A percentile compares a stretch with the other conserved stretches of the same genome.
Evolutionary conservation across 2,888 invertebrate species (phyloP).

Genomic region (Idaea straminata): DNA sequence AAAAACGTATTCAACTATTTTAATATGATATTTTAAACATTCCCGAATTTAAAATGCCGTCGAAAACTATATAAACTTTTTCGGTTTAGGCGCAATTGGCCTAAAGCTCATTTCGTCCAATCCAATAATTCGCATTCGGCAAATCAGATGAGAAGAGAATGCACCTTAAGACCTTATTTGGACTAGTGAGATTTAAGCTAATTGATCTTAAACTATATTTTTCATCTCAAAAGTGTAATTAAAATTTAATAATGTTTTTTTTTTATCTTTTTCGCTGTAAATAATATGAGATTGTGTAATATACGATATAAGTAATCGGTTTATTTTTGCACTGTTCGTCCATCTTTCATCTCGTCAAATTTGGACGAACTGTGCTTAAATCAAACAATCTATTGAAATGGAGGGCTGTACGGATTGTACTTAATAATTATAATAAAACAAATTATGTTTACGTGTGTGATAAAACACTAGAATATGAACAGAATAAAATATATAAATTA

Average conservation of each 20-base stretch:
- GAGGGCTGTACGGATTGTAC: slow-evolving; percentile 64
- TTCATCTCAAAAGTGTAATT: slow-evolving; percentile 29
- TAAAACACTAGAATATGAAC: slow-evolving; percentile 9
- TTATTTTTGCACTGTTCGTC: slow-evolving; percentile 2
- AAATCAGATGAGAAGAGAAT: too few species aligned
- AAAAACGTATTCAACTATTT: not conserved
- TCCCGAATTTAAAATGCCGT: slow-evolving; percentile 30
- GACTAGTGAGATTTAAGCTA: not conserved
- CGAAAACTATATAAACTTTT: slow-evolving; percentile 17
- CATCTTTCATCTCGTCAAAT: slow-evolving; percentile 3
- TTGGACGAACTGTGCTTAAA: slow-evolving; percentile 27
- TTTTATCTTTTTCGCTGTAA: slow-evolving; percentile 34
- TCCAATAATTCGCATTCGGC: too few species aligned
- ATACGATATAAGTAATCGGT: slow-evolving; percentile 16
- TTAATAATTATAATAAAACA: slow-evolving; percentile 55
- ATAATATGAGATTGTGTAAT: slow-evolving; percentile 47
- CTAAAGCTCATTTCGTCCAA: not conserved
- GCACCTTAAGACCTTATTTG: not conserved
- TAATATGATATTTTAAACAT: slow-evolving; percentile 23
- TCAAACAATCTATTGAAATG: slow-evolving; percentile 29
- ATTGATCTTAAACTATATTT: slow-evolving; percentile 18
- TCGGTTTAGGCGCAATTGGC: not conserved
- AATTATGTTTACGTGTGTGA: not conserved
- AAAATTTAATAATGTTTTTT: slow-evolving; percentile 10
- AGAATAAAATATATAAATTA: slow-evolving; percentile 14